Base-by-base conservation (phyloP, 2,113 vertebrate species). In the Puffinus mauretanicus region DNA sequence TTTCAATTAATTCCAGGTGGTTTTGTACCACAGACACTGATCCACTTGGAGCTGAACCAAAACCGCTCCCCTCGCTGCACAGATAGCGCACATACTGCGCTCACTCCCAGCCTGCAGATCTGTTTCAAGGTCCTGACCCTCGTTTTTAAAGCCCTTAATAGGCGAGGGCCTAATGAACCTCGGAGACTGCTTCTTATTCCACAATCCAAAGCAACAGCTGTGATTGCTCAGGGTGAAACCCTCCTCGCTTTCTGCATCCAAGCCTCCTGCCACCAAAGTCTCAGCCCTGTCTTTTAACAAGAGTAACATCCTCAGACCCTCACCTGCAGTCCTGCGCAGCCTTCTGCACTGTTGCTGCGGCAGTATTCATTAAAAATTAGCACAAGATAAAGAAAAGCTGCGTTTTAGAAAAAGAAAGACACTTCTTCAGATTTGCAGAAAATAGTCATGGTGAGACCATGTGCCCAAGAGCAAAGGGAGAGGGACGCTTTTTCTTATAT, bases 81-180 rank as follows among this genome's bases (percentile, higher is more conserved):
- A 32, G 85, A 71, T 6, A 71, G 46, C 34, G 29, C 64, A 69
- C 81, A 75, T 17, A 16, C 81, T 46, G 42, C 2, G 4, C 72
- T 88, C 75, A 4, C 62, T 94, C 78, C 67, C 93, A 85, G 84
- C 36, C 93, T 73, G 54, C 91, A 88, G 91, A 93, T 95, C 93
- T 80, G 38, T 96, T 97, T 94, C 97, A 96, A 96, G 95, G 94
- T 97, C 95, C 86, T 82, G 91, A 96, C 95, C 89, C 21, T 34
- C 49, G 75, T 90, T 97, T 96, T 95, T 87, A 91, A 95, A 97
- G 89, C 78, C 75, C 78, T 93, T 95, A 95, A 95, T 86, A 97
- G 84, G 93, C 42, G 0, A 97, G 75, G 40, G 90, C 85, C 96
- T 94, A 96, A 96, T 96, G 94, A 97, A 96, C 94, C 95, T 90